Evolutionary conservation across 2,888 invertebrate genomes (phyloP).

Genomic region (Hyposoter didymator): DNA sequence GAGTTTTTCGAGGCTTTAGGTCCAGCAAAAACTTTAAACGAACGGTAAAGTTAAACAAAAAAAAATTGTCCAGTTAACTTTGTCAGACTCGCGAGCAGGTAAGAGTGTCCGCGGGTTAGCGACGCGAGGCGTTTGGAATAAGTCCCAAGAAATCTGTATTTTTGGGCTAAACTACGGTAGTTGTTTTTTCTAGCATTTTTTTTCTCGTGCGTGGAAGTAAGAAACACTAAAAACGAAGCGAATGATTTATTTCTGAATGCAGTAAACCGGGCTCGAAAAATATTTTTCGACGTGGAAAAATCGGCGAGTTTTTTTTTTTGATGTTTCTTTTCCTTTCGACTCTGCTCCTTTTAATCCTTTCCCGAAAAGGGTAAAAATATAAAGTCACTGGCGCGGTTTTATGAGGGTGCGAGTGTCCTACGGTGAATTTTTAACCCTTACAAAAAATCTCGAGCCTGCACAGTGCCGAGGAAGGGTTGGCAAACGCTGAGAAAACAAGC

Average conservation of each 20-base stretch:
- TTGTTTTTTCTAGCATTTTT: conserved; percentile 71
- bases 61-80: conserved; percentile 67
- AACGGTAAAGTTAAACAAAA: conserved; percentile 57
- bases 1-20: conserved; percentile 36
- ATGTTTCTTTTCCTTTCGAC: conserved; percentile 19
- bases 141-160: conserved; percentile 73
- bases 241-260: conserved; percentile 75
- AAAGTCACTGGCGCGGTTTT: conserved; percentile 77
- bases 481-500: conserved; percentile 27
- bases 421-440: conserved; percentile 77
- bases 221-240: conserved; percentile 64
- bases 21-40: conserved; percentile 24
- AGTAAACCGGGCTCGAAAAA: conserved; percentile 9
- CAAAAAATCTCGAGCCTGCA: conserved; percentile 59
- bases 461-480: conserved; percentile 74
- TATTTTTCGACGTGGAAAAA: conserved; percentile 37
- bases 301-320: conserved; percentile 24
- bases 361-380: conserved; percentile 75
- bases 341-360: conserved; percentile 53
- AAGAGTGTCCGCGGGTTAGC: neutral
- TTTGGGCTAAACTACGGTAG: conserved; percentile 79
- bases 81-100: conserved; percentile 22
- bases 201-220: conserved; percentile 16
- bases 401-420: conserved; percentile 67
- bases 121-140: neutral